A percentile compares a stretch with the other conserved stretches of the same genome.
Conservation (phyloP, 2,797 vertebrate genomes). For the Hoplostethus mediterraneus region DNA sequence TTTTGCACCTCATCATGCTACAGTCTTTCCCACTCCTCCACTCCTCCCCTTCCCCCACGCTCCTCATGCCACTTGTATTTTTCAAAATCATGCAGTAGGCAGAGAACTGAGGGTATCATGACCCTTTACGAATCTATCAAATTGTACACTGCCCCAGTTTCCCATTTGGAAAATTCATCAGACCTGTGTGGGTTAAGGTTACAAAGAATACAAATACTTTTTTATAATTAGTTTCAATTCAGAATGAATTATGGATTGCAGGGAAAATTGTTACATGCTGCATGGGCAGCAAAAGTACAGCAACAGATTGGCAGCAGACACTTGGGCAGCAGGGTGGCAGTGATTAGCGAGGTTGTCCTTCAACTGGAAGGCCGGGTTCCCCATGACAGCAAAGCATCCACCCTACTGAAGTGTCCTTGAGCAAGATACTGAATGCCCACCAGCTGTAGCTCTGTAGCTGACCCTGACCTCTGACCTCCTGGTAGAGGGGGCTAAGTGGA, state of each 20-base stretch:
- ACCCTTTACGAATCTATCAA: not conserved
- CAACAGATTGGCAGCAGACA: not conserved
- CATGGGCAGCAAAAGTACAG: not conserved
- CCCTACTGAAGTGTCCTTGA: not conserved
- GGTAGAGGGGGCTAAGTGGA: not conserved
- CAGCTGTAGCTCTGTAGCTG: conserved; percentile 4
- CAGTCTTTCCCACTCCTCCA: no score
- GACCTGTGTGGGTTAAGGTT: not conserved
- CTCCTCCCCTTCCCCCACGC: no score
- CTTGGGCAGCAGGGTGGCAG: not conserved
- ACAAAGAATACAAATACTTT: not conserved
- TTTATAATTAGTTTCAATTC: no score
- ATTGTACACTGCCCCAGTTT: not conserved
- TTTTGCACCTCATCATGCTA: no score
- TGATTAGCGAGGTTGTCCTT: not conserved
- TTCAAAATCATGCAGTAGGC: no score
- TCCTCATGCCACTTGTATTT: no score
- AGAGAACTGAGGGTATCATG: no score
- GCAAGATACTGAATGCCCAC: not conserved
- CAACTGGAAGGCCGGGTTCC: not conserved
- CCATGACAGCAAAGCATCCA: not conserved
- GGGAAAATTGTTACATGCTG: not conserved
- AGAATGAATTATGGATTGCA: not conserved
- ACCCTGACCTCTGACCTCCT: conserved; percentile 32
- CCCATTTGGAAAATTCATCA: not conserved